phyloP scores from a whole-genome alignment of 2,888 invertebrate genomes.

The Frankliniella intonsa region DNA sequence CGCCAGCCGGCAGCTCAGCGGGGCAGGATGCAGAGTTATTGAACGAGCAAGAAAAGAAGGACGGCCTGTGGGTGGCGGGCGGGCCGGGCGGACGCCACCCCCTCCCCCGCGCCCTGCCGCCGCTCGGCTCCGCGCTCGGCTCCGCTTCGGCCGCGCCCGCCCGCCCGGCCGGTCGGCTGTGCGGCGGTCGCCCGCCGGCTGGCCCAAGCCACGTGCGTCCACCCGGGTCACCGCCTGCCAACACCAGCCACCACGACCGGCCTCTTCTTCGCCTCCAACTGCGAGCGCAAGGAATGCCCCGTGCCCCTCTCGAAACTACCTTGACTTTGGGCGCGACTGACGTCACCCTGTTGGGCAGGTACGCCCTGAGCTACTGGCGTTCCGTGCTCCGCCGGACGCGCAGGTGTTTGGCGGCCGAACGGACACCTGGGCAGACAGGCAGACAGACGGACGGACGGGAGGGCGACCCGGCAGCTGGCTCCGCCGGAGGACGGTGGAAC shows the following conservation, averaged over 20 bases:
- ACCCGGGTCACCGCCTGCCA: too few relatives aligned
- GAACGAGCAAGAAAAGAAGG: conserved; percentile 26
- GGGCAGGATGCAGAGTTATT: conserved; percentile 22
- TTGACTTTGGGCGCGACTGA: too few relatives aligned
- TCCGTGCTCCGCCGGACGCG: too few relatives aligned
- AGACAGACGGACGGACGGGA: not conserved
- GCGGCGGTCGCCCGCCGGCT: too few relatives aligned
- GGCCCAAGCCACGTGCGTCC: too few relatives aligned
- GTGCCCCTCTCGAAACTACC: not conserved
- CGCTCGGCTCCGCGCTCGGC: not conserved
- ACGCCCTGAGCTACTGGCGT: too few relatives aligned
- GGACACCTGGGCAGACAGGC: not conserved
- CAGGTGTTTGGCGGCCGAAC: not conserved
- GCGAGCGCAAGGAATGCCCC: not conserved
- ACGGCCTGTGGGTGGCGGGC: conserved; percentile 9
- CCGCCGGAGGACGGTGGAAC: too few relatives aligned
- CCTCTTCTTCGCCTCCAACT: not conserved
- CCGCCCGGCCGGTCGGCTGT: too few relatives aligned
- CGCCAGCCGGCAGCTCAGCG: not conserved
- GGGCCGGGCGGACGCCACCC: not conserved
- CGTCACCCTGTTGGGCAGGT: too few relatives aligned
- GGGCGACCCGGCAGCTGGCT: not conserved
- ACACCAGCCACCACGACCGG: too few relatives aligned
- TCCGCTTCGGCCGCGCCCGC: not conserved
- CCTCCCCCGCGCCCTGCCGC: not conserved